Evolutionary conservation across 2,113 vertebrate species (phyloP).

Genomic region (Struthio camelus): DNA sequence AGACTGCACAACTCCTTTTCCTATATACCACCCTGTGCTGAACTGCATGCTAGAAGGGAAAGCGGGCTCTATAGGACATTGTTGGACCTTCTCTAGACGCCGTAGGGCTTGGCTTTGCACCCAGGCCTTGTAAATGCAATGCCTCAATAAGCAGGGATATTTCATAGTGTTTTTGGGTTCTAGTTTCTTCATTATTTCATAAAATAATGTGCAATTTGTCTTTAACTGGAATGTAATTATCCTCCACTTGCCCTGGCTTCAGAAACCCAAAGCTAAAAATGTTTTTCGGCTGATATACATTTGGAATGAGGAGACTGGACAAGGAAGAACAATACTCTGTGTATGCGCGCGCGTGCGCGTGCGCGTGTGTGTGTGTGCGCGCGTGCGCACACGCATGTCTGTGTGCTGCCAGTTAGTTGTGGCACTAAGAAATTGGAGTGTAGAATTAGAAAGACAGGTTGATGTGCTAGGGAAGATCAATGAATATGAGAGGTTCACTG

Average conservation of each 20-base stretch:
- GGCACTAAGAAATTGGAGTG: constrained; percentile 19
- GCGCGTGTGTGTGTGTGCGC: background rate
- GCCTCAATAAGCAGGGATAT: background rate
- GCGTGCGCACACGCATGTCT: rapidly evolving
- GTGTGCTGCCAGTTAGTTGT: background rate
- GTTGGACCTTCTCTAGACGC: background rate
- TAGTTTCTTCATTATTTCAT: background rate
- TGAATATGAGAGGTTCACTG: constrained; percentile 63
- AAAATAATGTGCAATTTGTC: background rate
- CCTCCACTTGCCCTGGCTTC: background rate
- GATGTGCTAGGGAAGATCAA: constrained; percentile 61
- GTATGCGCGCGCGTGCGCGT: no score
- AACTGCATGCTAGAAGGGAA: background rate
- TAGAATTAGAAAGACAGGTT: constrained; percentile 24
- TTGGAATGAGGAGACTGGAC: background rate
- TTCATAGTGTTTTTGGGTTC: background rate
- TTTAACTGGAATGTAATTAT: background rate
- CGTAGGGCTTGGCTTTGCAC: background rate
- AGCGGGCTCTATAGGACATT: background rate
- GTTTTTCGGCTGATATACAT: background rate
- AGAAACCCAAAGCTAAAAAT: background rate
- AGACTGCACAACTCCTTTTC: background rate
- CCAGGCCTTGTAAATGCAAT: background rate
- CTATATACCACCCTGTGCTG: rapidly evolving
- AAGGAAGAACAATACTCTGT: background rate